Evolutionary conservation across 1,140 invertebrate species (phyloP), one percentile per base, ranked within the genome.

Genomic region (Philaenus spumarius): DNA sequence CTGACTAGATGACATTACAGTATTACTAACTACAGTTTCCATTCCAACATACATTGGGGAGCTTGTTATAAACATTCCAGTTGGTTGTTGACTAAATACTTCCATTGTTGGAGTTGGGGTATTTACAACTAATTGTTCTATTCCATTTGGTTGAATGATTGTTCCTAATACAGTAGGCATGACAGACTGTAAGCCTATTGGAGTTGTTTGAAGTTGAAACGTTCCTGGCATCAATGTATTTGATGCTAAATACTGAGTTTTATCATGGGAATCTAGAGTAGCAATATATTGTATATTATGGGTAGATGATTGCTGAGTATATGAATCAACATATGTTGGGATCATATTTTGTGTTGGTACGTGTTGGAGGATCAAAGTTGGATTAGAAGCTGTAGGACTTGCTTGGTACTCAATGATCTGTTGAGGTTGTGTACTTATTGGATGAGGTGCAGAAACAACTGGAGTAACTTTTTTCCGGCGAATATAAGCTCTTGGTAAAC

Each of bases 1-100:
- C 64, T 89, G 87, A 68, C 88, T 87, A 22, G 86, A 88, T 19
- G 85, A 87, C 86, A 89, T 89, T 0, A 89, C 86, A 12, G 87
- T 89, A 66, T 89, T 90, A 69, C 88, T 87, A 11, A 90, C 87
- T 55, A 90, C 88, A 0, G 87, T 90, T 72, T 90, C 87, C 60
- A 90, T 75, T 1, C 86, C 86, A 60, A 89, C 88, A 67, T 87
- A 89, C 68, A 89, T 83, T 1, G 86, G 87, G 60, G 87, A 85
- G 2, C 22, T 35, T 22, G 78, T 74, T 34, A 86, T 73, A 62
- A 84, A 83, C 63, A 68, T 42, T 30, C 40, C 53, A 43, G 14
- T 55, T 1, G 55, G 56, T 39, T 57, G 56, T 11, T 40, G 53
- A 34, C 20, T 78, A 14, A 84, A 82, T 76, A 86, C 83, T 68